These are phyloP conservation scores for Orientallactaga bullata DNA, from an alignment of 2,113 vertebrate genomes.

Conservation along the genomic window DNA sequence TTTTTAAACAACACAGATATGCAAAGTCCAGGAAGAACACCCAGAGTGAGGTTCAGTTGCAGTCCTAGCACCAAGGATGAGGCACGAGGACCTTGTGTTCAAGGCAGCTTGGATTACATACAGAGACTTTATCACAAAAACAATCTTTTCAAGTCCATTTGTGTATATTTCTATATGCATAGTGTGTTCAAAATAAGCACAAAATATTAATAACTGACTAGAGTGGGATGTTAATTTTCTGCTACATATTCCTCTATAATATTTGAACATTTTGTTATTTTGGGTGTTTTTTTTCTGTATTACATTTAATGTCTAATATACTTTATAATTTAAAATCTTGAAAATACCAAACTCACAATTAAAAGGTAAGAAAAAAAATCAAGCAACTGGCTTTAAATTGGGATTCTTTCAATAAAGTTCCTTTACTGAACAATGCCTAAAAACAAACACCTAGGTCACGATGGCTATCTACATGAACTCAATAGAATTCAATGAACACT, in stretches of 20 bases:
- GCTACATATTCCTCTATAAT: background rate
- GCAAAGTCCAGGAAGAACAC: background rate
- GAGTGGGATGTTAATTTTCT: background rate
- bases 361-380: background rate
- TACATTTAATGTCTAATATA: background rate
- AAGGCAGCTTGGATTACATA: background rate
- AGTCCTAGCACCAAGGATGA: background rate
- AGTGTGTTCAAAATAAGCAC: slow-evolving; percentile 21
- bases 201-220: slow-evolving; percentile 29
- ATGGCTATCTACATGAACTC: background rate
- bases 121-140: background rate
- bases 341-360: slow-evolving; percentile 44
- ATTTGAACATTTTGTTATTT: background rate
- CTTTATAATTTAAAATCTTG: slow-evolving; percentile 44
- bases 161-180: background rate
- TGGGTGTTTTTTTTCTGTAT: background rate
- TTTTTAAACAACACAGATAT: slow-evolving; percentile 11
- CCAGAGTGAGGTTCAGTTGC: background rate
- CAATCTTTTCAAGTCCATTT: background rate
- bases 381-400: slow-evolving; percentile 35
- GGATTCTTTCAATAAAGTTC: slow-evolving; percentile 6
- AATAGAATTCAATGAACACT: background rate
- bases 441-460: background rate
- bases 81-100: background rate
- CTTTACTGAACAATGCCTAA: slow-evolving; percentile 7